A percentile compares a stretch with the other conserved stretches of the same genome.
Evolutionary conservation across 1,140 invertebrate genomes (phyloP).

Genomic region (Kradibia gibbosae): DNA sequence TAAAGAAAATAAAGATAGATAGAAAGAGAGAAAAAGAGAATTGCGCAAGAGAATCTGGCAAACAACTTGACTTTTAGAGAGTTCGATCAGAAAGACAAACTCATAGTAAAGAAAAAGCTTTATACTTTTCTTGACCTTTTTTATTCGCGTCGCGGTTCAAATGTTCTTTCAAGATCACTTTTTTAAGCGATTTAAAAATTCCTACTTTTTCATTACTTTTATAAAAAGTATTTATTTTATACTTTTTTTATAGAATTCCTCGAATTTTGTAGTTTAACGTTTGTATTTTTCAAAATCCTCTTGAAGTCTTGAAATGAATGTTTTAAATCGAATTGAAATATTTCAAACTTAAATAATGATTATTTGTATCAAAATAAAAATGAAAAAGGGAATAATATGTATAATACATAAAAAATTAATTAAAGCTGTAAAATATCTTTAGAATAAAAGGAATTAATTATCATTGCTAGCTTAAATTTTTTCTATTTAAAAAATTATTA

Average conservation of each 20-base stretch:
- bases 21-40: neutral
- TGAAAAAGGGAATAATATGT: no score
- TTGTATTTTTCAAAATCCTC: no score
- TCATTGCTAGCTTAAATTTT: no score
- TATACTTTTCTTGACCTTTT: conserved; percentile 49
- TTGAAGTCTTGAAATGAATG: no score
- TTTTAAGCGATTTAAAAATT: conserved; percentile 53
- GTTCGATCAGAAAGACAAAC: conserved; percentile 33
- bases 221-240: conserved; percentile 19
- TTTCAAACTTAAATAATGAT: no score
- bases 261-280: neutral
- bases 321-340: no score
- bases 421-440: no score
- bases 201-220: conserved; percentile 38
- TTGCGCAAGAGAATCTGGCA: conserved; percentile 19
- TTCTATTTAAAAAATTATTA: no score
- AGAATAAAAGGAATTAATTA: no score
- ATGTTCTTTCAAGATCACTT: conserved; percentile 49
- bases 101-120: conserved; percentile 38
- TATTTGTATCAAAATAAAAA: no score
- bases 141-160: conserved; percentile 30
- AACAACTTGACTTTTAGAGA: conserved; percentile 45
- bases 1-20: conserved; percentile 2
- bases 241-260: neutral
- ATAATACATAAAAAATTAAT: no score